A percentile compares a stretch with the other conserved stretches of the same genome.
These are phyloP conservation scores for Morus bassanus DNA, from an alignment of 2,797 vertebrate species.

Conservation along the genomic window DNA sequence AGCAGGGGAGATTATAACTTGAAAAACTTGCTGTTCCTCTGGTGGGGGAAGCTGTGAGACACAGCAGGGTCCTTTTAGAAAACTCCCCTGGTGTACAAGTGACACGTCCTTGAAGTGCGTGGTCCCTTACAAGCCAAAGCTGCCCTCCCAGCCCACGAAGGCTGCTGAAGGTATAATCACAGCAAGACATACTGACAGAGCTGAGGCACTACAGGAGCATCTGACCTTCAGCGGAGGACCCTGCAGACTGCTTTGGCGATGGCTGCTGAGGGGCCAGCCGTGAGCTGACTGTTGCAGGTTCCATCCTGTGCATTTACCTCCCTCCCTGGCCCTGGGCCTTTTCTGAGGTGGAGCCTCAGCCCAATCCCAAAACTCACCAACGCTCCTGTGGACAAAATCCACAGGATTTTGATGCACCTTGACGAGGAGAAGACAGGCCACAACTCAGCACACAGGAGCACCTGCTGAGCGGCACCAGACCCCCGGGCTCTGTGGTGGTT, in stretches of 20 bases:
- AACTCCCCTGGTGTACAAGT: background rate
- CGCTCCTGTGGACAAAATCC: background rate
- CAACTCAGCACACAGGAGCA: background rate
- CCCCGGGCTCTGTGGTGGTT: background rate
- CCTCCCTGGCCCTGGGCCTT: background rate
- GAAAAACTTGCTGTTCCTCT: background rate
- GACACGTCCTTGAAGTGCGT: background rate
- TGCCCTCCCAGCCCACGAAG: background rate
- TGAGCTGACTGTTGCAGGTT: background rate
- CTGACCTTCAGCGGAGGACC: background rate
- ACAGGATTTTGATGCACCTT: too few species aligned
- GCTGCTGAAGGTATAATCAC: background rate
- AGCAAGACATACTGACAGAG: background rate
- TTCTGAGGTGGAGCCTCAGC: background rate
- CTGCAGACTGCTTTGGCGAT: background rate
- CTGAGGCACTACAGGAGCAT: accelerated
- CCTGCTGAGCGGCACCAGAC: background rate
- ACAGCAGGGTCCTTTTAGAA: background rate
- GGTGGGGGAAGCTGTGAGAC: background rate
- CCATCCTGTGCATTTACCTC: background rate
- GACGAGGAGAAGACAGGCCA: background rate
- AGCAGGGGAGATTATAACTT: background rate
- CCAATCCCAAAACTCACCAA: too few species aligned
- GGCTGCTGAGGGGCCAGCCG: background rate
- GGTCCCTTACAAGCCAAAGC: background rate